Evolutionary conservation across 2,888 invertebrate species (phyloP), one percentile per base, ranked within the genome.

Genomic region (Agonopterix heracliana): DNA sequence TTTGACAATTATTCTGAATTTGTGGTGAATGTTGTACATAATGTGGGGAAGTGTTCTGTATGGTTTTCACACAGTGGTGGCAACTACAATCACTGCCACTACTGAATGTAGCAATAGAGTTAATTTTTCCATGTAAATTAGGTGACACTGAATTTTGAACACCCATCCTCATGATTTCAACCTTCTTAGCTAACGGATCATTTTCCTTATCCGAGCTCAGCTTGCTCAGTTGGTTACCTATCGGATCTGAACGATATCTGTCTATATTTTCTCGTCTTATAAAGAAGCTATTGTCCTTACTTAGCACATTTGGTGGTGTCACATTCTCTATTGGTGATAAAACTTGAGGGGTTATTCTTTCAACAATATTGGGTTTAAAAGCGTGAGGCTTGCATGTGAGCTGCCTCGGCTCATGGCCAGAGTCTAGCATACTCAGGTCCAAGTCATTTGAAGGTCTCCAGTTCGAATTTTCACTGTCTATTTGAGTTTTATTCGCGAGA

Each of bases 371-470:
- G n/a, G 9, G 3, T 2, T 38, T 38, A 9, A 38, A 38, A n/a
- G n/a, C n/a, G 9, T 9, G 9, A 38, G 38, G 10, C 38, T 41
- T 44, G 26, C 47, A 44, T 1, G 14, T 11, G 3, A 11, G 40
- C 4, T 3, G 38, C 13, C 46, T 41, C 7, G 45, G 41, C 7
- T 49, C 34, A 8, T 35, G 41, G n/a, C 35, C 42, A 9, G 34
- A 34, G 60, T 88, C 88, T 38, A 88, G 70, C 55, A 86, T 66
- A 59, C 88, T 88, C 9, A 88, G 56, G 43, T 88, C 80, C 40
- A 88, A 66, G 12, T 88, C 87, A 55, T 73, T 78, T 34, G 79
- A 76, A 9, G 88, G 85, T 9, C 61, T 57, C 66, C 67, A 76
- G 34, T 56, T 63, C 8, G 66, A 52, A 7, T 81, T 47, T 38